Percentiles rank a stretch among this genome's conserved stretches.
These are phyloP conservation scores for Lycocorax pyrrhopterus DNA, from an alignment of 2,113 vertebrate species.

Conservation along the genomic window DNA sequence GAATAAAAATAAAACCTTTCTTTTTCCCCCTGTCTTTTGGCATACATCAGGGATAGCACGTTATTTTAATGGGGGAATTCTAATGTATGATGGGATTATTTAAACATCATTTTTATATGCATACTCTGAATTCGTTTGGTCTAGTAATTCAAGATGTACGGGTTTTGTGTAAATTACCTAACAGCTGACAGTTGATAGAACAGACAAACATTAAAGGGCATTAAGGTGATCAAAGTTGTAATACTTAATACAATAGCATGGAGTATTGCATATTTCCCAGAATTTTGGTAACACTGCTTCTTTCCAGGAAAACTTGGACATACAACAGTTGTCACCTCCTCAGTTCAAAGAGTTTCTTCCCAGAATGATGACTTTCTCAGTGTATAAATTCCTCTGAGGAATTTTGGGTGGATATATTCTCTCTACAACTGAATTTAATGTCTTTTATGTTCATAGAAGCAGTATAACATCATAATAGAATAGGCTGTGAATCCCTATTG, in stretches of 20 bases:
- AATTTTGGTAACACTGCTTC: not conserved
- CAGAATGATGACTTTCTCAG: not conserved
- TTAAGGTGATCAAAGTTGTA: not conserved
- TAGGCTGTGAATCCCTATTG: conserved; percentile 7
- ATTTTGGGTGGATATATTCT: not conserved
- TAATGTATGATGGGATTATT: not conserved
- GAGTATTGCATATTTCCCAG: not conserved
- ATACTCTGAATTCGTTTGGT: not conserved
- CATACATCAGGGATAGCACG: not conserved
- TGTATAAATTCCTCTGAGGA: not conserved
- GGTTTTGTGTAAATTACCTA: not conserved
- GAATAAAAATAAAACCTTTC: accelerated
- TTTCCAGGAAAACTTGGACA: not conserved
- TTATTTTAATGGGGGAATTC: not conserved
- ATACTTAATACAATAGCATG: not conserved
- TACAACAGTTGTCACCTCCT: not conserved
- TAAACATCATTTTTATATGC: not conserved
- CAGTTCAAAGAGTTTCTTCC: not conserved
- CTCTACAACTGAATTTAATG: not conserved
- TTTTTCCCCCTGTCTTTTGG: not conserved
- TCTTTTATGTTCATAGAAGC: conserved; percentile 6
- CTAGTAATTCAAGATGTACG: not conserved
- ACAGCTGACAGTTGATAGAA: not conserved
- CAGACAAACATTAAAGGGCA: not conserved
- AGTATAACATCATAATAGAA: conserved; percentile 26